Base-by-base conservation (phyloP, 1,140 invertebrate species). In the Bombus affinis region DNA sequence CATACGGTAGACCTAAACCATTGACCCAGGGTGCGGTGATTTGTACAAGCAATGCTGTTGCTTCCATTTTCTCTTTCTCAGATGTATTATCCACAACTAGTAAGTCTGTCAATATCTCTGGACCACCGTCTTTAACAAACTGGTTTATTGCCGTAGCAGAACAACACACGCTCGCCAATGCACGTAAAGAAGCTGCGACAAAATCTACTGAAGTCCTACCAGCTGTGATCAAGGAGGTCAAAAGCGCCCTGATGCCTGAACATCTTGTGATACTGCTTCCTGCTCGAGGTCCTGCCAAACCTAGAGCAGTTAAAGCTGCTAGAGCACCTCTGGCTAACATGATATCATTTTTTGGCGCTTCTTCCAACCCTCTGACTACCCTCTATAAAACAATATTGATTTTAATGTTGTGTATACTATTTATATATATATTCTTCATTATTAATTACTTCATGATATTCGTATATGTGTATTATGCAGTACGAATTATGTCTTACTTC, bases 1-100 rank as follows among this genome's bases (percentile, higher is more conserved):
- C 76, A 59, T 94, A 81, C 0, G 89, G 85, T 1, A 95, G 76
- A 35, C 94, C 95, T 0, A 88, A 65, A 3, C 91, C 95, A 47
- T 97, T 96, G 3, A 97, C 96, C 96, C 96, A 97, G 9, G 97
- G 97, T 18, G 97, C 97, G 18, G 97, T 97, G 74, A 97, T 96
- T 91, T 98, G 97, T 0, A 97, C 97, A 5, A 98, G 91, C 3
- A 97, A 95, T 0, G 97, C 97, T 0, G 97, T 96, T 1, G 97
- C 97, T 93, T 98, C 97, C 59, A 95, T 95, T 59, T 95, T 94
- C 78, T 96, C 96, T 8, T 92, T 93, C 86, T 97, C 96, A 22
- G 94, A 91, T 0, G 92, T 85, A 0, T 87, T 76, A 9, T 90
- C 86, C 2, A 92, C 91, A 0, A 93, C 90, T 4, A 97, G 90